Percentiles rank a stretch among this genome's conserved stretches.
Conservation (phyloP, 2,113 vertebrate species). For the Anolis carolinensis region DNA sequence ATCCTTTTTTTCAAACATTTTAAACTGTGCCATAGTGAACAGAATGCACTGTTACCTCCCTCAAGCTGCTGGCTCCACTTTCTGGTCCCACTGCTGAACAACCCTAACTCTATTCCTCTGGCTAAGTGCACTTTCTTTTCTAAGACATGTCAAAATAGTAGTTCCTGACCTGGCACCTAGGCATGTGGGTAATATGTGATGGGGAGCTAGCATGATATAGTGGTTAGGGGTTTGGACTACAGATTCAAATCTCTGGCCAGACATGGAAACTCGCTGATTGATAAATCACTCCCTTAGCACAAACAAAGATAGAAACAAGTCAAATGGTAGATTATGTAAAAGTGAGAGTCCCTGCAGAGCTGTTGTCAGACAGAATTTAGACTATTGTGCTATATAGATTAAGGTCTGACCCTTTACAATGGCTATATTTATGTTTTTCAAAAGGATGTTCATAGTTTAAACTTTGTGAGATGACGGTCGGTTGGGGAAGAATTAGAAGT, state of each 20-base stretch:
- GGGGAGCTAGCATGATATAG: neutral
- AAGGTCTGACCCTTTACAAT: neutral
- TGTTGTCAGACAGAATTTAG: too few species aligned
- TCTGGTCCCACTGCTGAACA: neutral
- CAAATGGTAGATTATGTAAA: neutral
- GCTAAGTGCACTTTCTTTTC: neutral
- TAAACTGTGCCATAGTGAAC: neutral
- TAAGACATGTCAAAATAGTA: neutral
- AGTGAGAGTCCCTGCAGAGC: neutral
- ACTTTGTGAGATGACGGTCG: neutral
- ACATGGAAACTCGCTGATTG: too few species aligned
- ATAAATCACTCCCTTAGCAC: too few species aligned
- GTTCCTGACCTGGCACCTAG: neutral
- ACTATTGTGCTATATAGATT: too few species aligned
- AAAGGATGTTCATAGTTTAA: neutral
- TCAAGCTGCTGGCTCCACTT: neutral
- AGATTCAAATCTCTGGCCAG: too few species aligned
- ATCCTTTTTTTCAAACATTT: neutral
- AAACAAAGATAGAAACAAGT: neutral
- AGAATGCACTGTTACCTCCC: neutral
- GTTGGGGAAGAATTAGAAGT: neutral
- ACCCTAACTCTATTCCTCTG: neutral
- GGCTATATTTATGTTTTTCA: neutral
- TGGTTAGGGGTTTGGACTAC: too few species aligned
- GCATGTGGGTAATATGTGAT: neutral